phyloP scores from a whole-genome alignment of 2,888 invertebrate species.

The Drosophila longiperda region DNA sequence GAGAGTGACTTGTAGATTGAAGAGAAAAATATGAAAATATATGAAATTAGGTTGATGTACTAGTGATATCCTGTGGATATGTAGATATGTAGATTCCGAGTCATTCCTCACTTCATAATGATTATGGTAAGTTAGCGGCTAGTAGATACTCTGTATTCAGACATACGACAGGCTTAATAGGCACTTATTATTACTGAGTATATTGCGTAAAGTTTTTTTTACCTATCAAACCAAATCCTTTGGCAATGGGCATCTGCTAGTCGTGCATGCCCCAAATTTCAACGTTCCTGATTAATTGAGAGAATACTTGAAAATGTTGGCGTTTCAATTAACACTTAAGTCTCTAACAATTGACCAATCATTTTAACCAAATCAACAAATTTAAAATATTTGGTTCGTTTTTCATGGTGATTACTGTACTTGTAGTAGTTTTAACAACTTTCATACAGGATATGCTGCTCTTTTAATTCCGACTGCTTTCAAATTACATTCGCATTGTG shows the following conservation, averaged over 20 bases:
- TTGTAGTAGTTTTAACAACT: constrained; percentile 1
- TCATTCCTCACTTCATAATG: background rate
- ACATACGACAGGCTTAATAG: background rate
- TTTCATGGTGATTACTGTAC: constrained; percentile 11
- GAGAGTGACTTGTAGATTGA: too few relatives aligned
- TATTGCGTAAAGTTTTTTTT: background rate
- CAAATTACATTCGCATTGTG: constrained; percentile 42
- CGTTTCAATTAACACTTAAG: constrained; percentile 6
- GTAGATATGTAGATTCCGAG: too few relatives aligned
- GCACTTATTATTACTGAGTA: background rate
- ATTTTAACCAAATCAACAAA: background rate
- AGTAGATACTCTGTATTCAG: background rate
- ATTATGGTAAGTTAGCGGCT: background rate
- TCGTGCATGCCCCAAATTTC: background rate
- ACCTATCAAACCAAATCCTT: background rate
- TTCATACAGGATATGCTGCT: constrained; percentile 5
- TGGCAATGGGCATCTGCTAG: background rate
- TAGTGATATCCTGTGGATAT: background rate
- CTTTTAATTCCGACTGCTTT: constrained; percentile 7
- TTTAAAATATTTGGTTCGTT: constrained; percentile 2
- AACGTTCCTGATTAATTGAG: background rate
- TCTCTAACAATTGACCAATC: constrained; percentile 1
- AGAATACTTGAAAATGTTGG: background rate
- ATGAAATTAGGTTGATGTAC: background rate
- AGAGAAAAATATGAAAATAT: too few relatives aligned